phyloP scores from a whole-genome alignment of 2,797 vertebrate species.

The Dipus sagitta region DNA sequence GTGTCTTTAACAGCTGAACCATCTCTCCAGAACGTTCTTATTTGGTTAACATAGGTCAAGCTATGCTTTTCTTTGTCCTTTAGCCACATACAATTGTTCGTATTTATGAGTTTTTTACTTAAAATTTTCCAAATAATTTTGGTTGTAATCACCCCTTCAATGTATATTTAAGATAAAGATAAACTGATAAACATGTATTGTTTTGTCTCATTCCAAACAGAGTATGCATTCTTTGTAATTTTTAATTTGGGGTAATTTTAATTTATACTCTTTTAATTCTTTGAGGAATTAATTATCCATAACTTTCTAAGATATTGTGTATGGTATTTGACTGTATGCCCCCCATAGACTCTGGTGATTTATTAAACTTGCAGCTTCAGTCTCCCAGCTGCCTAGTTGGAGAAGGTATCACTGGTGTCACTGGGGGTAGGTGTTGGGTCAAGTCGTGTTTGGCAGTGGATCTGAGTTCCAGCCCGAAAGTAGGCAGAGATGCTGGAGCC shows the following conservation, averaged over 20 bases:
- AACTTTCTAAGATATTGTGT: neutral
- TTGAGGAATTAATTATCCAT: neutral
- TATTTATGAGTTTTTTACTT: neutral
- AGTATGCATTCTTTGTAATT: neutral
- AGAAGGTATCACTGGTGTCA: no score
- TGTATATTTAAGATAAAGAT: neutral
- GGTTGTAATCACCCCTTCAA: neutral
- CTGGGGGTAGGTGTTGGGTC: no score
- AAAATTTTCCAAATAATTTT: neutral
- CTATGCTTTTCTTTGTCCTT: neutral
- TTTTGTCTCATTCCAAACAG: neutral
- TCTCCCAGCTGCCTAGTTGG: no score
- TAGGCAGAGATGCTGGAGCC: no score
- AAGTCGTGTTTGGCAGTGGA: no score
- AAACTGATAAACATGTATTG: neutral
- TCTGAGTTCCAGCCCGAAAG: no score
- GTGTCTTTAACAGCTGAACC: no score
- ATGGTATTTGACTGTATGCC: no score
- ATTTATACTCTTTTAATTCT: neutral
- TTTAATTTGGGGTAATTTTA: neutral
- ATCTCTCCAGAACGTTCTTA: neutral
- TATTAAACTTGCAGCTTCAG: no score
- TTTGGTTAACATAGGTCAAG: slow-evolving; percentile 3
- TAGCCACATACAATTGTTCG: neutral
- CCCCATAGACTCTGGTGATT: no score